Evolutionary conservation across 2,113 vertebrate genomes (phyloP).

Genomic region (Psittacula cyanocephala): DNA sequence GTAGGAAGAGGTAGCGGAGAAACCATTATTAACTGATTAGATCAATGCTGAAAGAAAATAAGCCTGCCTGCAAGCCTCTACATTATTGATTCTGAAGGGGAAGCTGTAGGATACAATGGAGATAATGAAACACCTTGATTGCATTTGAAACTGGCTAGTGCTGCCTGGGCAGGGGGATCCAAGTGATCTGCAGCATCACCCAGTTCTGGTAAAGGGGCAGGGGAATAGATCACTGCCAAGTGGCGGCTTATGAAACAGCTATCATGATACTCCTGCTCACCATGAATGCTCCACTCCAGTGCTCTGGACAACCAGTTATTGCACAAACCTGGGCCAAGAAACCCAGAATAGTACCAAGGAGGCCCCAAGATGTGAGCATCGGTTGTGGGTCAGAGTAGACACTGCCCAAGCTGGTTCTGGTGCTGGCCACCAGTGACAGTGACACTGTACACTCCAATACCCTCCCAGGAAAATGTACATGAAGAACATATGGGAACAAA

Average conservation of each 20-base stretch:
- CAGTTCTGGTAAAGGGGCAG: background rate
- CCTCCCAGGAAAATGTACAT: background rate
- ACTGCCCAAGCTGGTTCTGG: background rate
- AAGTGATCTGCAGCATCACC: background rate
- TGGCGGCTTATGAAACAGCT: background rate
- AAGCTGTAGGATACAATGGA: background rate
- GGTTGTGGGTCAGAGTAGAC: rapidly evolving
- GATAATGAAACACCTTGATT: background rate
- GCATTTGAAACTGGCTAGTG: background rate
- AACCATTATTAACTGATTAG: slow-evolving; percentile 7
- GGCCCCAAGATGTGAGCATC: background rate
- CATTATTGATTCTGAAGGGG: background rate
- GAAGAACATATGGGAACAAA: rapidly evolving
- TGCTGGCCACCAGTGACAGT: background rate
- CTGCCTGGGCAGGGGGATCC: background rate
- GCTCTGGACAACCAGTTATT: rapidly evolving
- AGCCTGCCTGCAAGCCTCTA: background rate
- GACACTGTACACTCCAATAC: background rate
- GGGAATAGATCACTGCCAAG: background rate
- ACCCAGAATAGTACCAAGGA: rapidly evolving
- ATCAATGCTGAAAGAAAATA: background rate
- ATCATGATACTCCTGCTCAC: background rate
- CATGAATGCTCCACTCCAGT: rapidly evolving
- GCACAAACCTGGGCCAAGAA: background rate
- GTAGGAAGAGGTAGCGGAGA: background rate